phyloP scores from a whole-genome alignment of 2,797 vertebrate genomes.

The Sebastes hubbsi region DNA sequence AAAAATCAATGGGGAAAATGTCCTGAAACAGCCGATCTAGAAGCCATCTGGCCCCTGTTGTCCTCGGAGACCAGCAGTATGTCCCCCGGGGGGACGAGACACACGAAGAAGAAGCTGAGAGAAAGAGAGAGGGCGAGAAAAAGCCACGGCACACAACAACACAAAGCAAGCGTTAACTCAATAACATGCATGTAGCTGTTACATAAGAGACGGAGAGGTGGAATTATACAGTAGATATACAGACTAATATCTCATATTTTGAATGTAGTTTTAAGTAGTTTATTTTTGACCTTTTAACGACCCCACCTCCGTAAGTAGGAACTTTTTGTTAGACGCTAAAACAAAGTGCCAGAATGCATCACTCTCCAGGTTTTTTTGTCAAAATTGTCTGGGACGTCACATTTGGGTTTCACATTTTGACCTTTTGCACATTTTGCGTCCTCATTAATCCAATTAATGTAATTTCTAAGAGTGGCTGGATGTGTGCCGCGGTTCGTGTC shows the following conservation, averaged over 20 bases:
- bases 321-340: background rate
- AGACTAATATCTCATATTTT: background rate
- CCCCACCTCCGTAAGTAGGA: background rate
- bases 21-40: constrained; percentile 81
- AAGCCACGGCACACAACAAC: constrained; percentile 7
- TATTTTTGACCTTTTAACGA: background rate
- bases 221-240: background rate
- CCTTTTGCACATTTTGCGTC: constrained; percentile 33
- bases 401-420: constrained; percentile 39
- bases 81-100: constrained; percentile 63
- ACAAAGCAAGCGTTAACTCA: constrained; percentile 69
- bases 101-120: constrained; percentile 34
- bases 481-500: background rate
- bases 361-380: background rate
- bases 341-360: background rate
- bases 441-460: constrained; percentile 37
- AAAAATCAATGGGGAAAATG: constrained; percentile 84
- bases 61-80: constrained; percentile 70
- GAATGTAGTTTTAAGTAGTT: background rate
- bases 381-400: background rate
- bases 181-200: constrained; percentile 43
- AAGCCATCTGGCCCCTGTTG: constrained; percentile 78
- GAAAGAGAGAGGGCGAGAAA: constrained; percentile 25
- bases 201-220: constrained; percentile 35
- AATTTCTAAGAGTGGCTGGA: constrained; percentile 7